Evolutionary conservation across 1,140 invertebrate species (phyloP).

Genomic region (Drosophila funebris): DNA sequence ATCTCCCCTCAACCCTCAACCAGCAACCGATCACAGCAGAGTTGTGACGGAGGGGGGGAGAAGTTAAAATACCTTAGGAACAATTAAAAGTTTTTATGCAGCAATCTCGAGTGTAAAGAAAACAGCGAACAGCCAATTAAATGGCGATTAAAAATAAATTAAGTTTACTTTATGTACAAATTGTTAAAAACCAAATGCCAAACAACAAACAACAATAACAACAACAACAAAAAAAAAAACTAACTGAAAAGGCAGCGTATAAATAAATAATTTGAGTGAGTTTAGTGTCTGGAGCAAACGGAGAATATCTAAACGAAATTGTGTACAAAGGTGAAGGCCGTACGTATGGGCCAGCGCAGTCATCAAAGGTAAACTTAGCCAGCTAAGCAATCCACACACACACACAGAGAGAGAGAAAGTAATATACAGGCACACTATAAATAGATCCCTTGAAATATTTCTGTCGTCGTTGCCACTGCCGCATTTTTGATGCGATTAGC

Average conservation of each 20-base stretch:
- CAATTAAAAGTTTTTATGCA: constrained; percentile 76
- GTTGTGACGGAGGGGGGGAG: constrained; percentile 1
- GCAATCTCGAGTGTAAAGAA: constrained; percentile 54
- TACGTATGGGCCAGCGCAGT: constrained; percentile 10
- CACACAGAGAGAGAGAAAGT: neutral
- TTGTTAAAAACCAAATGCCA: constrained; percentile 74
- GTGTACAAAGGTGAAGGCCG: constrained; percentile 72
- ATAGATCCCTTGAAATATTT: constrained; percentile 40
- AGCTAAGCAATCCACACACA: constrained; percentile 22
- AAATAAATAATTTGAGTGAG: constrained; percentile 51
- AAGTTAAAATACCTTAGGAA: constrained; percentile 50
- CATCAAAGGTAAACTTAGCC: constrained; percentile 39
- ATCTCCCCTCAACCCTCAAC: too few relatives aligned
- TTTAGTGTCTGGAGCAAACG: constrained; percentile 18
- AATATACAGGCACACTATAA: constrained; percentile 22
- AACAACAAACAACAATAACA: constrained; percentile 11
- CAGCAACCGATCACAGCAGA: neutral
- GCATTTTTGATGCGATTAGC: constrained; percentile 67
- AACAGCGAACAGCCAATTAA: constrained; percentile 73
- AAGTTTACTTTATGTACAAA: constrained; percentile 66
- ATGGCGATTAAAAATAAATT: constrained; percentile 81
- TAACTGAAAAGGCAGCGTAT: constrained; percentile 31
- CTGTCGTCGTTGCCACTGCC: constrained; percentile 47
- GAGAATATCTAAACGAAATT: constrained; percentile 40
- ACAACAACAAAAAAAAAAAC: constrained; percentile 1